A percentile compares a stretch with the other conserved stretches of the same genome.
phyloP scores from a whole-genome alignment of 2,113 vertebrate genomes.

The Chaetodon auriga region DNA sequence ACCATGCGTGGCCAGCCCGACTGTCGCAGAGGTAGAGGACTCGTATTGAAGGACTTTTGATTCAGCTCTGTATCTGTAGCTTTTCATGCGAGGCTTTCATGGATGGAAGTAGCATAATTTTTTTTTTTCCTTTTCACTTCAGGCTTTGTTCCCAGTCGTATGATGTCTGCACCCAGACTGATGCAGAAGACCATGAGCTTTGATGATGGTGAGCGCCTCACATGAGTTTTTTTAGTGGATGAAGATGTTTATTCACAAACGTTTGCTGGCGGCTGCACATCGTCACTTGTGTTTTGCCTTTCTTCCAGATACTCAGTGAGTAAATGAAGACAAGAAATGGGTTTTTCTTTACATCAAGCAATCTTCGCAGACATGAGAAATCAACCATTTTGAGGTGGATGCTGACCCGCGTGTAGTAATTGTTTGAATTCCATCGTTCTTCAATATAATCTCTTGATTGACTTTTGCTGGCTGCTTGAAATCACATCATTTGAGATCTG shows the following conservation, averaged over 20 bases:
- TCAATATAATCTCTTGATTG: conserved; percentile 2
- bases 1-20: conserved; percentile 67
- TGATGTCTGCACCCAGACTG: conserved; percentile 29
- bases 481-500: conserved; percentile 36
- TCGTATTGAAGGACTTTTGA: neutral
- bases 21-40: conserved; percentile 80
- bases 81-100: neutral
- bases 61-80: neutral
- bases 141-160: neutral
- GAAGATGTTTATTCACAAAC: neutral
- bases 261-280: conserved; percentile 2
- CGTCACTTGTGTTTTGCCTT: conserved; percentile 30
- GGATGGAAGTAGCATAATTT: neutral
- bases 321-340: neutral
- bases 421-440: neutral
- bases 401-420: neutral
- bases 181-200: conserved; percentile 41
- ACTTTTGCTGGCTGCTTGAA: conserved; percentile 28
- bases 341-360: neutral
- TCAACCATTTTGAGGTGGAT: neutral
- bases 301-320: conserved; percentile 46
- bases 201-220: conserved; percentile 35
- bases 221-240: neutral
- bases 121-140: neutral
- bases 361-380: neutral